A percentile compares a stretch with the other conserved stretches of the same genome.
phyloP scores from a whole-genome alignment of 2,797 vertebrate genomes.

The Amblyopsis hoosieri region DNA sequence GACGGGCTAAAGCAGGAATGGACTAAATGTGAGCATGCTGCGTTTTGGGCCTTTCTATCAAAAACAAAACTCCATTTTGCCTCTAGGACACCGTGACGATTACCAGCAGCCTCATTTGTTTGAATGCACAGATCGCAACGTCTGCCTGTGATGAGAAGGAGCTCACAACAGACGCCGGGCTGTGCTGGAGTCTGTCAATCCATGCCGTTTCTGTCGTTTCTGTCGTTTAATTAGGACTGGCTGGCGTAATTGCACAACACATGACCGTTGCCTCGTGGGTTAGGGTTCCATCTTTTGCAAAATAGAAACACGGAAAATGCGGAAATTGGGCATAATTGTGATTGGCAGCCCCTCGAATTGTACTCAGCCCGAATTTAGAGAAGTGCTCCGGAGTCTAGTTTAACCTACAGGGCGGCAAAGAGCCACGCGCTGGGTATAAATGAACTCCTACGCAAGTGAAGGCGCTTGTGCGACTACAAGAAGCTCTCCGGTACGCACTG shows the following conservation, averaged over 20 bases:
- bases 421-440: constrained; percentile 56
- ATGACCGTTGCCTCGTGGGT: constrained; percentile 57
- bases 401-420: constrained; percentile 52
- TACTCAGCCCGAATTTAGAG: constrained; percentile 57
- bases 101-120: not conserved
- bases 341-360: constrained; percentile 64
- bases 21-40: constrained; percentile 5
- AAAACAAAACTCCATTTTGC: not conserved
- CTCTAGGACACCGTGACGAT: constrained; percentile 4
- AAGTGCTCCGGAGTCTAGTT: constrained; percentile 58
- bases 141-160: constrained; percentile 33
- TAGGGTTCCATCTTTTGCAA: constrained; percentile 65
- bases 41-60: not conserved
- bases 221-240: constrained; percentile 65
- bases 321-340: constrained; percentile 75
- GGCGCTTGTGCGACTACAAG: constrained; percentile 45
- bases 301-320: constrained; percentile 72
- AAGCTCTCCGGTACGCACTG: constrained; percentile 42
- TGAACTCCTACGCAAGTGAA: constrained; percentile 49
- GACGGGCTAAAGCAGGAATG: constrained; percentile 17
- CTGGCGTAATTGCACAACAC: constrained; percentile 71
- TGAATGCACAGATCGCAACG: constrained; percentile 13
- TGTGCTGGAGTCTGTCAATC: constrained; percentile 54
- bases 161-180: constrained; percentile 26
- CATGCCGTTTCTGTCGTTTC: constrained; percentile 40